phyloP scores from a whole-genome alignment of 1,140 invertebrate species.

The Drosophila gunungcola region DNA sequence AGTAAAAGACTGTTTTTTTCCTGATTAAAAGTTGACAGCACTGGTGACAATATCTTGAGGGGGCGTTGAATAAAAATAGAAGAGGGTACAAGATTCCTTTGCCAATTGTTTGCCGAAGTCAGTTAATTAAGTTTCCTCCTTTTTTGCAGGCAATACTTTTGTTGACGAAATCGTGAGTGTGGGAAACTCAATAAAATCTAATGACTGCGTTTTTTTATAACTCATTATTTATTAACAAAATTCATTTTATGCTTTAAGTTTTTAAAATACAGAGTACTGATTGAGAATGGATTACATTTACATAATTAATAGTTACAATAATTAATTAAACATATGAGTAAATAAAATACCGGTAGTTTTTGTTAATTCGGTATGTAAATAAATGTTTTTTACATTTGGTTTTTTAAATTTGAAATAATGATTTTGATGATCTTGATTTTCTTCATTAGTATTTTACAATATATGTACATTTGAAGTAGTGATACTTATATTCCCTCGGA shows the following conservation, averaged over 20 bases:
- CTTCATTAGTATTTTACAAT: no score
- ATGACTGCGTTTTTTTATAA: neutral
- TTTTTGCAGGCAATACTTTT: constrained; percentile 4
- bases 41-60: constrained; percentile 37
- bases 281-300: neutral
- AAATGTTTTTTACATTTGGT: no score
- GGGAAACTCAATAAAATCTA: neutral
- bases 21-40: no score
- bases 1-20: no score
- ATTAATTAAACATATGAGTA: no score
- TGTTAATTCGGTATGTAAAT: no score
- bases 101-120: constrained; percentile 33
- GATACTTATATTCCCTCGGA: no score
- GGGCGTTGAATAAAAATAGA: constrained; percentile 6
- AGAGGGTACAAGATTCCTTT: constrained; percentile 11
- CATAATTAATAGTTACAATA: neutral
- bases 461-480: no score
- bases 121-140: constrained; percentile 33
- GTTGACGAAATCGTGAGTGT: neutral
- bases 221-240: neutral
- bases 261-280: neutral
- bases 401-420: no score
- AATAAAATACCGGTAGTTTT: no score
- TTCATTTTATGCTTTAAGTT: no score
- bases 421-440: no score